These are phyloP conservation scores for Dasysyrphus albostriatus DNA, from an alignment of 2,888 invertebrate species.

Conservation along the genomic window DNA sequence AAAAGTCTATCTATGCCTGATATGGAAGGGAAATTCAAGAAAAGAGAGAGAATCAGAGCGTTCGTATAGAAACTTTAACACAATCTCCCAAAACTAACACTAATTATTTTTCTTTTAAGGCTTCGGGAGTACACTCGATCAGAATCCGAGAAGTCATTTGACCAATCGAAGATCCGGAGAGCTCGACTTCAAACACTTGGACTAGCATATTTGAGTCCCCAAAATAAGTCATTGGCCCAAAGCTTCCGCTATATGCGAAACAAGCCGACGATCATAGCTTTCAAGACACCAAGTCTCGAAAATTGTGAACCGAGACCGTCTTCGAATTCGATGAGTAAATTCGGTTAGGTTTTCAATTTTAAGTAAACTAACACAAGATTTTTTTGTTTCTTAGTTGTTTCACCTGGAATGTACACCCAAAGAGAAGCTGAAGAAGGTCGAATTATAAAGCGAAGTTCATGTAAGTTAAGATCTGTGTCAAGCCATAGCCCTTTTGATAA, in stretches of 20 bases:
- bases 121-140: slow-evolving; percentile 90
- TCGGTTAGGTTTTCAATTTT: neutral
- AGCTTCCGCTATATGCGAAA: slow-evolving; percentile 95
- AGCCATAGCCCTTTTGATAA: slow-evolving; percentile 7
- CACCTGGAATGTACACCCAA: slow-evolving; percentile 80
- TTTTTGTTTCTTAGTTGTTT: slow-evolving; percentile 66
- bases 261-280: slow-evolving; percentile 94
- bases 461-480: slow-evolving; percentile 76
- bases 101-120: slow-evolving; percentile 82
- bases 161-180: slow-evolving; percentile 87
- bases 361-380: neutral
- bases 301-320: slow-evolving; percentile 87
- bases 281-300: slow-evolving; percentile 92
- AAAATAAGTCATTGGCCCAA: slow-evolving; percentile 91
- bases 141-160: slow-evolving; percentile 91
- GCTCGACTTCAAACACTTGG: slow-evolving; percentile 88
- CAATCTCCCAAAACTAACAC: neutral
- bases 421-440: slow-evolving; percentile 87
- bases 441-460: slow-evolving; percentile 80
- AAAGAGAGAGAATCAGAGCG: slow-evolving; percentile 88
- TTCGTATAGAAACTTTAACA: slow-evolving; percentile 84
- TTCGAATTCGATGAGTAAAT: slow-evolving; percentile 85
- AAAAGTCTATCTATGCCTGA: slow-evolving; percentile 94
- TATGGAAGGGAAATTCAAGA: slow-evolving; percentile 90
- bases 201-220: slow-evolving; percentile 89